phyloP scores from a whole-genome alignment of 2,888 invertebrate genomes.

The Clitarchus hookeri region DNA sequence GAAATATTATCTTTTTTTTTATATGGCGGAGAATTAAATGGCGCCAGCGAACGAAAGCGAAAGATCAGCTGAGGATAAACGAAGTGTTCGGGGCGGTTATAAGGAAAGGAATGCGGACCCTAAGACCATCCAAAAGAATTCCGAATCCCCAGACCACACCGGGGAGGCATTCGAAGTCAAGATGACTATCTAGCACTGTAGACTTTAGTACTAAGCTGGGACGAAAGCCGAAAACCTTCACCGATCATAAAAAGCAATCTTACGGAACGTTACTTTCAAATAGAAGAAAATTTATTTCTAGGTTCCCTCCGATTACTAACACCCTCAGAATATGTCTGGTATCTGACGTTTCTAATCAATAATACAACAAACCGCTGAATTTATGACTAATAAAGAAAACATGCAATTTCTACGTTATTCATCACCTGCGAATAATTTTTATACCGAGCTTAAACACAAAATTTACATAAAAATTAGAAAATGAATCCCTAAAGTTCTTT shows the following conservation, averaged over 20 bases:
- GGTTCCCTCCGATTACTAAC: too few relatives aligned
- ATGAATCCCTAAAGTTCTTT: too few relatives aligned
- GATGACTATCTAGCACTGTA: background rate
- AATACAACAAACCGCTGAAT: too few relatives aligned
- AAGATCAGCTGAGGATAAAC: background rate
- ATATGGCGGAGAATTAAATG: background rate
- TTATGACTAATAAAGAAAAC: too few relatives aligned
- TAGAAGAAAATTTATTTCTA: too few relatives aligned
- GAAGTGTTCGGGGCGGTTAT: background rate
- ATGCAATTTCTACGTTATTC: too few relatives aligned
- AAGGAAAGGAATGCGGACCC: background rate
- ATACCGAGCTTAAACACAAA: too few relatives aligned
- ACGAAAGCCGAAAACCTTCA: background rate
- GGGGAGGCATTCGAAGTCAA: background rate
- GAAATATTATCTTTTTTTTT: background rate
- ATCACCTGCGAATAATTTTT: too few relatives aligned
- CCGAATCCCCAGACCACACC: background rate
- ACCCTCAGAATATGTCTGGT: too few relatives aligned
- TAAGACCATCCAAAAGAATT: background rate
- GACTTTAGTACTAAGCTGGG: background rate
- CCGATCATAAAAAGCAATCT: background rate
- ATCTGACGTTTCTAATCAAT: too few relatives aligned
- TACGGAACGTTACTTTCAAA: background rate
- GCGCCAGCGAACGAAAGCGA: background rate
- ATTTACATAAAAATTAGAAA: too few relatives aligned